Conservation (phyloP, 2,888 invertebrate species). For the Lomographa bimaculata region DNA sequence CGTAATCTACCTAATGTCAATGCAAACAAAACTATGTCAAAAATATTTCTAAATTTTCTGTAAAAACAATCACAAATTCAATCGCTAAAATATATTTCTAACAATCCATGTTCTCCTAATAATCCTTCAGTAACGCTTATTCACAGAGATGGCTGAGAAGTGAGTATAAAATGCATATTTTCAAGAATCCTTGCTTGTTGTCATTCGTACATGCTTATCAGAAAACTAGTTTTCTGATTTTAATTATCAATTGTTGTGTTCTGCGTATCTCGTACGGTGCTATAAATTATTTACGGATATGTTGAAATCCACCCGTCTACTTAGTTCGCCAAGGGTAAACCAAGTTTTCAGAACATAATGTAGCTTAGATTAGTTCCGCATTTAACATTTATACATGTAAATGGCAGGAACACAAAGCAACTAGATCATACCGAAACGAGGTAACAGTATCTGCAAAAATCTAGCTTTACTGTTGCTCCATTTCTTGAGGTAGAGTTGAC, state of each 20-base stretch:
- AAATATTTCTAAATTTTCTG: conserved; percentile 75
- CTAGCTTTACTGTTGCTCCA: conserved; percentile 5
- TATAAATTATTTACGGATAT: conserved; percentile 5
- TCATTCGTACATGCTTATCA: conserved; percentile 48
- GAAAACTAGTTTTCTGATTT: conserved; percentile 45
- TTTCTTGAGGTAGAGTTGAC: conserved; percentile 15
- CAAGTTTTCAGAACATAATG: conserved; percentile 1
- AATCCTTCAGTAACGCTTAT: conserved; percentile 47
- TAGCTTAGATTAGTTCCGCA: conserved; percentile 25
- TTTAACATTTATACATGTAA: conserved; percentile 19
- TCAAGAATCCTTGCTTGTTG: conserved; percentile 44
- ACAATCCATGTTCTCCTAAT: conserved; percentile 64
- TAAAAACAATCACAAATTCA: conserved; percentile 68
- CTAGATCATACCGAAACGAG: conserved; percentile 29
- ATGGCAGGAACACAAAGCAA: conserved; percentile 19
- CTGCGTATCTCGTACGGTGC: conserved; percentile 1
- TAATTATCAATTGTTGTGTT: conserved; percentile 18
- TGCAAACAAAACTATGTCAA: conserved; percentile 81
- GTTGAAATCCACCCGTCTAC: conserved; percentile 1
- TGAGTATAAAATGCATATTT: conserved; percentile 50
- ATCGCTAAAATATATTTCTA: conserved; percentile 56
- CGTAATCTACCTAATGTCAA: conserved; percentile 62
- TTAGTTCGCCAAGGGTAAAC: conserved; percentile 12
- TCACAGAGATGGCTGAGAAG: conserved; percentile 73
- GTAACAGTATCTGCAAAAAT: conserved; percentile 17